These are phyloP conservation scores for Oryzaephilus surinamensis DNA, from an alignment of 1,140 invertebrate genomes.

Conservation along the genomic window DNA sequence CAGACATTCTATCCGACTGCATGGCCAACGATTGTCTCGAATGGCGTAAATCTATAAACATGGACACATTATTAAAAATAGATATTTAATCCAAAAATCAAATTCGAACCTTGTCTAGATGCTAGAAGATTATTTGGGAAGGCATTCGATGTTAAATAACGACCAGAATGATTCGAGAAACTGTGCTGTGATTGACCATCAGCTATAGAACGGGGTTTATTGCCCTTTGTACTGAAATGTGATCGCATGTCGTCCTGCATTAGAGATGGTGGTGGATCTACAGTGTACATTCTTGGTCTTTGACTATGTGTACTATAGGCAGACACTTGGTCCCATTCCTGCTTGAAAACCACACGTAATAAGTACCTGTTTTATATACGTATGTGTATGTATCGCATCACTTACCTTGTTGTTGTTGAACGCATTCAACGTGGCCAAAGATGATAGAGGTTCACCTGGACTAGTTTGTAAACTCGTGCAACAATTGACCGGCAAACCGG, in stretches of 20 bases:
- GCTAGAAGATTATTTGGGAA: constrained; percentile 65
- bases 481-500: constrained; percentile 60
- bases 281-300: constrained; percentile 67
- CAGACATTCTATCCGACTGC: constrained; percentile 66
- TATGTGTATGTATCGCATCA: no score
- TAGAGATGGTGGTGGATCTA: constrained; percentile 48
- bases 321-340: constrained; percentile 90
- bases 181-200: constrained; percentile 80
- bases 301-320: constrained; percentile 82
- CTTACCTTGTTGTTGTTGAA: constrained; percentile 65
- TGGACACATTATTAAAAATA: no score
- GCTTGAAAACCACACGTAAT: constrained; percentile 9
- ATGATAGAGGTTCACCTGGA: constrained; percentile 66
- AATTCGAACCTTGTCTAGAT: constrained; percentile 57
- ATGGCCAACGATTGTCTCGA: constrained; percentile 70
- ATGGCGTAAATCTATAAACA: constrained; percentile 60
- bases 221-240: constrained; percentile 45
- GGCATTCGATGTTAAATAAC: constrained; percentile 61
- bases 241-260: constrained; percentile 54
- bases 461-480: constrained; percentile 59
- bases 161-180: constrained; percentile 66
- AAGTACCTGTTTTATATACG: no score
- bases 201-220: constrained; percentile 55
- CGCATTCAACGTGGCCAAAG: constrained; percentile 62
- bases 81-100: neutral